Evolutionary conservation across 2,888 invertebrate genomes (phyloP).

Genomic region (Slavum lentiscoides): DNA sequence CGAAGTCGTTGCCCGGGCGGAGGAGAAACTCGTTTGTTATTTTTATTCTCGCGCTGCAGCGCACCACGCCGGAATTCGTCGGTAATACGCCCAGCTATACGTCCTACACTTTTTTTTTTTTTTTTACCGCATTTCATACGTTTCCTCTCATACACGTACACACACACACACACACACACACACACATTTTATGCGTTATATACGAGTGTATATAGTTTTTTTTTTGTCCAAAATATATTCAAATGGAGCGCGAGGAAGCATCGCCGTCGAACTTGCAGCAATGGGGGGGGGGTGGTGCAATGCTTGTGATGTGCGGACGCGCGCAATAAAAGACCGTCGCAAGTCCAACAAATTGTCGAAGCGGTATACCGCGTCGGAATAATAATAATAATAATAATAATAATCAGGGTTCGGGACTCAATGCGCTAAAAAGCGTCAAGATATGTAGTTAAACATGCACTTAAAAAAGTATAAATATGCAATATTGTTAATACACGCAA

Average conservation of each 20-base stretch:
- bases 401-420: no score
- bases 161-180: neutral
- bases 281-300: neutral
- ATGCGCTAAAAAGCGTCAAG: no score
- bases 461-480: no score
- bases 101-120: no score
- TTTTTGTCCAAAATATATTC: slow-evolving; percentile 30
- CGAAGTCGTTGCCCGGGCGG: no score
- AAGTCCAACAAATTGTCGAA: slow-evolving; percentile 45
- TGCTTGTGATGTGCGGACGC: neutral
- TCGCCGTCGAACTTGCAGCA: slow-evolving; percentile 1
- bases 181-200: slow-evolving; percentile 11
- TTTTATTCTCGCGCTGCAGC: slow-evolving; percentile 17
- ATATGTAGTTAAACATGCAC: no score
- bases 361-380: no score
- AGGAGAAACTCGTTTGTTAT: slow-evolving; percentile 32
- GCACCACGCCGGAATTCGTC: neutral
- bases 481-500: no score
- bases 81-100: neutral
- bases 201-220: no score
- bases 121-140: no score
- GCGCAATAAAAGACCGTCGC: slow-evolving; percentile 38
- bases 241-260: slow-evolving; percentile 5
- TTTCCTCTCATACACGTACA: no score
- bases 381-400: no score